phyloP scores from a whole-genome alignment of 2,113 vertebrate genomes.

The Heloderma charlesbogerti region DNA sequence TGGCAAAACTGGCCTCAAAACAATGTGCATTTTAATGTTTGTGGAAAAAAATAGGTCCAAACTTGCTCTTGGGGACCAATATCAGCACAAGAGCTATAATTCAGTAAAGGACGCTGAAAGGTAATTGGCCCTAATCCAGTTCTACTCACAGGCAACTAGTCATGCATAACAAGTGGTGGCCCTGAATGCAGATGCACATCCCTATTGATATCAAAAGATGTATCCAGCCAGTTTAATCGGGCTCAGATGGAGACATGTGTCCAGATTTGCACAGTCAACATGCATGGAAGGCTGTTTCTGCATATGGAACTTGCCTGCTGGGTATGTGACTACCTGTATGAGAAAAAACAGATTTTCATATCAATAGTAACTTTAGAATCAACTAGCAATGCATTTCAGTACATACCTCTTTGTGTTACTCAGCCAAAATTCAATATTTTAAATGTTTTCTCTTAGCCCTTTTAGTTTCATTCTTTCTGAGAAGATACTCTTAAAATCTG shows the following conservation, averaged over 20 bases:
- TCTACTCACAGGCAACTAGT: not conserved
- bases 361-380: not conserved
- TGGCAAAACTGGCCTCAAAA: conserved; percentile 19
- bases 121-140: conserved; percentile 11
- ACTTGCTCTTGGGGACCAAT: conserved; percentile 61
- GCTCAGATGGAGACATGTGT: not conserved
- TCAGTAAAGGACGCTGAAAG: conserved; percentile 59
- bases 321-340: conserved; percentile 57
- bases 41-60: conserved; percentile 1
- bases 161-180: not conserved
- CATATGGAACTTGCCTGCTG: not conserved
- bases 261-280: not conserved
- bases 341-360: conserved; percentile 65
- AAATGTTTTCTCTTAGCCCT: conserved; percentile 54
- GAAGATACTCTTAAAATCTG: conserved; percentile 56
- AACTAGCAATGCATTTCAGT: not conserved
- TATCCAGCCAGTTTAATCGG: not conserved
- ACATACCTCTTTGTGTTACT: not conserved
- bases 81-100: conserved; percentile 30
- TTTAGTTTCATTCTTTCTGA: conserved; percentile 45
- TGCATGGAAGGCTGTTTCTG: not conserved
- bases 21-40: conserved; percentile 32
- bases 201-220: not conserved
- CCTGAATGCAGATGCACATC: not conserved
- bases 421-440: conserved; percentile 48